Evolutionary conservation across 2,888 invertebrate species (phyloP).

Genomic region (Fragum fragum): DNA sequence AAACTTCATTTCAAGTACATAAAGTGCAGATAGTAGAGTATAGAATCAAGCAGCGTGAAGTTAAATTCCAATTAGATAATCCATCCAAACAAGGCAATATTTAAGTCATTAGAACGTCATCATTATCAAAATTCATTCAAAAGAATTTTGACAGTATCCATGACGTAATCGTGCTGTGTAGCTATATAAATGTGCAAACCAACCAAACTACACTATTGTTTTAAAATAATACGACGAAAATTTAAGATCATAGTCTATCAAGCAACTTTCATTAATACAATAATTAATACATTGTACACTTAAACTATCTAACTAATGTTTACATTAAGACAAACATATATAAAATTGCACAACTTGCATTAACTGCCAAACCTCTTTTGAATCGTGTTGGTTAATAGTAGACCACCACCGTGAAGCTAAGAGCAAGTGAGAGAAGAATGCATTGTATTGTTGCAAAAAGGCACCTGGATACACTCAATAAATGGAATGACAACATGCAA

Average conservation of each 20-base stretch:
- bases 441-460: too few species aligned
- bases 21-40: constrained; percentile 9
- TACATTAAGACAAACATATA: constrained; percentile 12
- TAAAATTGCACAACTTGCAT: constrained; percentile 13
- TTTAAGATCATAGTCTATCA: not conserved
- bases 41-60: constrained; percentile 21
- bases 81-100: constrained; percentile 60
- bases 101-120: constrained; percentile 59
- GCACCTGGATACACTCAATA: too few species aligned
- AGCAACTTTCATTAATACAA: constrained; percentile 14
- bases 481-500: too few species aligned
- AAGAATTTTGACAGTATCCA: constrained; percentile 62
- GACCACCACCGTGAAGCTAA: constrained; percentile 21
- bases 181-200: constrained; percentile 8
- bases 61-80: not conserved
- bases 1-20: constrained; percentile 8
- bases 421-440: not conserved
- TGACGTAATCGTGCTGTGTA: constrained; percentile 13
- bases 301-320: constrained; percentile 19
- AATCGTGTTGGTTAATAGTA: constrained; percentile 11
- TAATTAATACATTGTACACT: constrained; percentile 20
- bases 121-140: constrained; percentile 35
- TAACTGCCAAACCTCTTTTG: constrained; percentile 33
- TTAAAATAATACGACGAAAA: not conserved
- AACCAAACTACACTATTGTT: not conserved